Base-by-base conservation (phyloP, 2,888 invertebrate genomes). In the Drosophila crucigera region DNA sequence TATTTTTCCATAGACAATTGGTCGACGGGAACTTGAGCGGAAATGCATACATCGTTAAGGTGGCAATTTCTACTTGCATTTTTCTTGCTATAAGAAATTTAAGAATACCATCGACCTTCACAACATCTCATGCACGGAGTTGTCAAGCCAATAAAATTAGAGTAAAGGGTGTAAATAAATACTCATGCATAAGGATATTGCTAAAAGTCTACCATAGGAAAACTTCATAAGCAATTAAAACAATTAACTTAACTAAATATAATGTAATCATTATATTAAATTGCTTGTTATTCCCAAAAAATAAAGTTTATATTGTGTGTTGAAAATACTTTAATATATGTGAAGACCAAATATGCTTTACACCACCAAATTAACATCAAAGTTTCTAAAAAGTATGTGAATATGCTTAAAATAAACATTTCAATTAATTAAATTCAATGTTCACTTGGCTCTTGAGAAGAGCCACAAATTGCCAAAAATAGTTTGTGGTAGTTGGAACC, bases 21-120 rank as follows among this genome's bases (percentile, higher is more conserved):
- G 55, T 68, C 58, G 68, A 64, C 72, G 56, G 83, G 83, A 85
- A 90, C 78, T 88, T 68, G 68, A 85, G 39, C 68, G 86, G 90
- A 90, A 84, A 85, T 90, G 75, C 56, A 68, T 73, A 72, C 81
- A 75, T 80, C 66, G 74, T 73, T 69, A 84, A 75, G 71, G 68
- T 75, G 80, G 73, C 68, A 55, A 64, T 61, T 73, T 55, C 49
- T 53, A 31, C 28, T 35, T 72, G 59, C 72, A 60, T 37, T 72
- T 31, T 35, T 37, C 0, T 6, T 19, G 49, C 1, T 47, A 33
- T 25, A 37, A 53, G 33, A 16, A 11, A 35, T 47, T 41, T 25
- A 68, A 30, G 19, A 22, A 52, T 33, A 41, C 28, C 30, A 25
- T 19, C 39, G 7, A n/a, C 11, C 4, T 28, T 39, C 31, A 11